Percentiles rank a stretch among this genome's conserved stretches.
phyloP scores from a whole-genome alignment of 2,888 invertebrate genomes.

The Periphyllus acericola region DNA sequence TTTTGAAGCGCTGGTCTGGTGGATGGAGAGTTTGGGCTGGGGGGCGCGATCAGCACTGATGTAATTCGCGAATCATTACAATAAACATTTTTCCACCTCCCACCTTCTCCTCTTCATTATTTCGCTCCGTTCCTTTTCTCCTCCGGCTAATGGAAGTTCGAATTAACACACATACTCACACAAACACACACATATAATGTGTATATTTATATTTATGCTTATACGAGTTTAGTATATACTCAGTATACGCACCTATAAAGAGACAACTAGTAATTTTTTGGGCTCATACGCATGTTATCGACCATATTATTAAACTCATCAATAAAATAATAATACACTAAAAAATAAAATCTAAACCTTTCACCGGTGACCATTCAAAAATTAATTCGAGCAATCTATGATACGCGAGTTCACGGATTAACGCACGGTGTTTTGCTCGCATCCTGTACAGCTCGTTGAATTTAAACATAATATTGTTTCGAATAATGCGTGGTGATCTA shows the following conservation, averaged over 20 bases:
- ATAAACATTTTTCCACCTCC: background rate
- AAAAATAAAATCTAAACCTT: background rate
- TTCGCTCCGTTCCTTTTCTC: background rate
- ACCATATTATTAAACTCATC: background rate
- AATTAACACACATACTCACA: background rate
- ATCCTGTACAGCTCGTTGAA: no score
- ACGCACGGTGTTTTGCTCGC: no score
- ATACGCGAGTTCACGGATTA: no score
- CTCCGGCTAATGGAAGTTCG: background rate
- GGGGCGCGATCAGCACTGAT: background rate
- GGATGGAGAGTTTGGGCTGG: no score
- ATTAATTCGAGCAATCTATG: no score
- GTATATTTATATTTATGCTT: background rate
- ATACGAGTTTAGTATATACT: background rate
- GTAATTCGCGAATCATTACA: conserved; percentile 25
- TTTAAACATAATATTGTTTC: no score
- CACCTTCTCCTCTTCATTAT: background rate
- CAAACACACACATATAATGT: background rate
- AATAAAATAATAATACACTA: no score
- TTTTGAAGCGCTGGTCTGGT: background rate
- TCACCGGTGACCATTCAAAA: background rate
- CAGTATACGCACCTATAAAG: background rate
- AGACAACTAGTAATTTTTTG: background rate
- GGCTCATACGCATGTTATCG: background rate
- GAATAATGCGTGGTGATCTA: no score